Evolutionary conservation across 2,113 vertebrate species (phyloP), one percentile per base, ranked within the genome.

Genomic region (Prionailurus viverrinus): DNA sequence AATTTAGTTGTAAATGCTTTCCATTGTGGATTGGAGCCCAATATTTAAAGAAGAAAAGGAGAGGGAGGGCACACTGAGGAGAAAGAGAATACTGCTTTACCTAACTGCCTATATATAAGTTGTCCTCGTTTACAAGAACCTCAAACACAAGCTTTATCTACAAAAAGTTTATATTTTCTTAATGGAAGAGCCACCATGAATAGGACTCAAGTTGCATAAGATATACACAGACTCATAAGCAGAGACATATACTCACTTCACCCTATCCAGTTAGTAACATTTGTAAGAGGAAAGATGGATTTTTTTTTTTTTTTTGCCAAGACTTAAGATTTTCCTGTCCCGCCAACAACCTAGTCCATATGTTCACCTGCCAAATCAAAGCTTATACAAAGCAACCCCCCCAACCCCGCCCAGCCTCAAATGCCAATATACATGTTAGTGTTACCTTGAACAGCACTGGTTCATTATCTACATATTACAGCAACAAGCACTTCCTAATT

Each of bases 1-100:
- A 95, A 85, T 66, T 66, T 45, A 97, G 36, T 10, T 89, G 39
- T 51, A 91, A 68, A 66, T 18, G 66, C 41, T 91, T 79, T 88
- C 74, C 31, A 63, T 10, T 92, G 21, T 48, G 25, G n/a, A 87
- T 4, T 39, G 36, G 9, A 31, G 21, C 19, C 69, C 53, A 73
- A 69, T 51, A 79, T 13, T 84, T 86, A 84, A 74, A 82, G 48
- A 4, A 79, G 66, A 51, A 87, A 90, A 29, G 13, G 39, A 93
- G 66, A 82, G 39, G 33, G 16, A 41, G 73, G 88, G 36, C 2
- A 95, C 7, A 68, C 3, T 27, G 25, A 83, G 41, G 79, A 88
- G 82, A 91, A 87, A 82, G 27, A 86, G 69, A 71, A 36, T 78
- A 85, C 1, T 86, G 61, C 31, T 85, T 76, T 84, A 83, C 63